A percentile compares a stretch with the other conserved stretches of the same genome.
phyloP scores from a whole-genome alignment of 1,140 invertebrate species.

The Chrysomallon squamiferum region DNA sequence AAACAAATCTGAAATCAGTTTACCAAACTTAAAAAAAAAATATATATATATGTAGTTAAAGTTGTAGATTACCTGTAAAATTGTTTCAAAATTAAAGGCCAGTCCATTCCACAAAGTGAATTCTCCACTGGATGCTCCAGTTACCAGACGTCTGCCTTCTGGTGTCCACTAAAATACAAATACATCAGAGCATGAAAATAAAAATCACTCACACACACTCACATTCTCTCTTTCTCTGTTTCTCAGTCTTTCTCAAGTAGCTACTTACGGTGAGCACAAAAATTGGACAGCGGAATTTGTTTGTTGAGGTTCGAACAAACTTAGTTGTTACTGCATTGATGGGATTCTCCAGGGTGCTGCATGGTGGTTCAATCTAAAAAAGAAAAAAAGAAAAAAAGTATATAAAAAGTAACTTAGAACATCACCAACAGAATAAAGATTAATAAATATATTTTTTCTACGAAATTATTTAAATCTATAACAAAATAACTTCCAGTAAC shows the following conservation, averaged over 20 bases:
- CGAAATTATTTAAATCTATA: too few species aligned
- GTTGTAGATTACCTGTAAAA: conserved; percentile 92
- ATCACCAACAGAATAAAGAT: too few species aligned
- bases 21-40: too few species aligned
- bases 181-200: too few species aligned
- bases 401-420: too few species aligned
- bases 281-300: conserved; percentile 99
- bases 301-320: conserved; percentile 98
- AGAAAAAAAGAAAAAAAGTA: too few species aligned
- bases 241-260: too few species aligned
- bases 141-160: conserved; percentile 95
- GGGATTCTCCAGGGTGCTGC: conserved; percentile 89
- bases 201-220: too few species aligned
- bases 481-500: too few species aligned
- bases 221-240: too few species aligned
- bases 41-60: too few species aligned
- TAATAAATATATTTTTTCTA: conserved; percentile 1
- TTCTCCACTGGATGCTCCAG: conserved; percentile 98
- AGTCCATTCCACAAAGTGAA: conserved; percentile 99
- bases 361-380: conserved; percentile 79
- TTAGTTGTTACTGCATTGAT: conserved; percentile 95
- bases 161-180: conserved; percentile 83
- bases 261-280: conserved; percentile 86
- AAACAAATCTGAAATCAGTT: too few species aligned
- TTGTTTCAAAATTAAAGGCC: conserved; percentile 99